phyloP scores from a whole-genome alignment of 2,113 vertebrate species.

The Sclerurus mexicanus region DNA sequence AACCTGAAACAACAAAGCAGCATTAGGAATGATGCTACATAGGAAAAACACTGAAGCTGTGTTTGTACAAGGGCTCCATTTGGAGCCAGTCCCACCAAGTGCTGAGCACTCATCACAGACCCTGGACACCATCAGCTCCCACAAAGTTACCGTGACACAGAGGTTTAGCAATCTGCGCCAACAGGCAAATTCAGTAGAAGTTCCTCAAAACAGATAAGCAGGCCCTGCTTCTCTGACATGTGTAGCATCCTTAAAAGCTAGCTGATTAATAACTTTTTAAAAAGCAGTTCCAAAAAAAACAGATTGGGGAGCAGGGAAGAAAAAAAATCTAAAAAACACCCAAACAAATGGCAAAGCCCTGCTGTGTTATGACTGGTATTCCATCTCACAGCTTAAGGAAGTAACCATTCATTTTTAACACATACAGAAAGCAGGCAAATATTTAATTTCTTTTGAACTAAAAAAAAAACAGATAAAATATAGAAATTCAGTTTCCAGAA shows the following conservation, averaged over 20 bases:
- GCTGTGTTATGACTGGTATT: neutral
- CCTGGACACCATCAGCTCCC: neutral
- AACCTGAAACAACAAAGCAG: conserved; percentile 78
- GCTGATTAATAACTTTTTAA: neutral
- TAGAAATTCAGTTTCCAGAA: neutral
- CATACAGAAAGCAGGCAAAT: rapidly evolving
- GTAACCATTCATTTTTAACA: neutral
- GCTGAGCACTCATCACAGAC: rapidly evolving
- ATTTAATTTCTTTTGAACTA: neutral
- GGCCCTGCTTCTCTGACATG: neutral
- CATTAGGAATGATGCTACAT: neutral
- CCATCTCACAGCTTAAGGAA: neutral
- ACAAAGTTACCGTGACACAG: rapidly evolving
- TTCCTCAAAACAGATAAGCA: neutral
- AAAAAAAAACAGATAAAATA: neutral
- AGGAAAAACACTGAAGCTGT: neutral
- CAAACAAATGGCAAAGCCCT: neutral
- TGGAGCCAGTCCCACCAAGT: neutral
- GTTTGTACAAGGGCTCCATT: neutral
- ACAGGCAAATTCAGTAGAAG: neutral
- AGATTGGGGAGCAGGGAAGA: rapidly evolving
- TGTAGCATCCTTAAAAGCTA: neutral
- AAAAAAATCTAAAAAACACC: no score
- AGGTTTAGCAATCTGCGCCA: rapidly evolving
- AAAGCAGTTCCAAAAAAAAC: neutral